These are phyloP conservation scores for Nomia melanderi DNA, from an alignment of 1,140 invertebrate genomes.

Conservation along the genomic window DNA sequence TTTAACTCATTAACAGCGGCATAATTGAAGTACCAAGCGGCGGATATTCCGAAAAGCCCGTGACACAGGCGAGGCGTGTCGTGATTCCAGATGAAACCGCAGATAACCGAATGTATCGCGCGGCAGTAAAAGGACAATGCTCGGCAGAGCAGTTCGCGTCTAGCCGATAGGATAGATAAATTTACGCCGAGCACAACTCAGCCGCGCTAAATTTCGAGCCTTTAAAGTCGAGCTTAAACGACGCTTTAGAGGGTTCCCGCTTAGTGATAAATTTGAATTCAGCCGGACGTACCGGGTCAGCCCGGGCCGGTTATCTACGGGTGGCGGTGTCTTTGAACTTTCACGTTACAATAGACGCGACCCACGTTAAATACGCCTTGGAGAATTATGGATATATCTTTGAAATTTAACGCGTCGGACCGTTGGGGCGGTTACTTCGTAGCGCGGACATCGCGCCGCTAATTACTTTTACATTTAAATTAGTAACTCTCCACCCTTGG, in stretches of 20 bases:
- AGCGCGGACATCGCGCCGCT: background rate
- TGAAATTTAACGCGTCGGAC: constrained; percentile 23
- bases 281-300: background rate
- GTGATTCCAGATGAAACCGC: constrained; percentile 40
- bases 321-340: constrained; percentile 37
- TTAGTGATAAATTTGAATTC: constrained; percentile 7
- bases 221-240: constrained; percentile 16
- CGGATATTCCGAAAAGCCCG: background rate
- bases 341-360: background rate
- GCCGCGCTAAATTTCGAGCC: constrained; percentile 7
- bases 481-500: constrained; percentile 10
- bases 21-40: background rate
- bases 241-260: background rate
- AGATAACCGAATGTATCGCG: constrained; percentile 44
- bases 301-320: background rate
- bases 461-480: constrained; percentile 51
- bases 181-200: background rate
- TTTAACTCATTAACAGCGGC: too few relatives aligned
- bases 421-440: constrained; percentile 5
- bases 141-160: background rate
- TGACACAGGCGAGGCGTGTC: background rate
- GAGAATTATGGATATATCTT: constrained; percentile 8
- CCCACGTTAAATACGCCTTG: background rate
- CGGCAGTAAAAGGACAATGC: background rate
- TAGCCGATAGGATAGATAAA: background rate